A percentile compares a stretch with the other conserved stretches of the same genome.
Conservation (phyloP, 2,888 invertebrate species). For the Matsumyia berberina region DNA sequence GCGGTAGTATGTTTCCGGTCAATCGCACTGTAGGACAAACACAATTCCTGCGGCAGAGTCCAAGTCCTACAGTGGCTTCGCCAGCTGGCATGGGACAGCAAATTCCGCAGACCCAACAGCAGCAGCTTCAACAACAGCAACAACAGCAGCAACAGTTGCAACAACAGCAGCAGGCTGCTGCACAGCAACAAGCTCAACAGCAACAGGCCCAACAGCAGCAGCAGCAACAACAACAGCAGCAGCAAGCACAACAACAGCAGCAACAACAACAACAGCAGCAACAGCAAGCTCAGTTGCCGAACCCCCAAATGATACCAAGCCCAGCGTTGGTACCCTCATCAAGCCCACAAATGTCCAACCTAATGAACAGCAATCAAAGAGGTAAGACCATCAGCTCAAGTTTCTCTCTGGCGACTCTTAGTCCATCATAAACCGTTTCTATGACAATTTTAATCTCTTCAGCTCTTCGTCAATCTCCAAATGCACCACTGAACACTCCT, state of each 20-base stretch:
- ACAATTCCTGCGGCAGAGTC: conserved; percentile 92
- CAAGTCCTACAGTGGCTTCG: conserved; percentile 90
- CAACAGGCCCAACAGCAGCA: conserved; percentile 79
- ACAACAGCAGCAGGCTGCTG: conserved; percentile 79
- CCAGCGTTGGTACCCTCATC: conserved; percentile 89
- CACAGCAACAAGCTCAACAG: conserved; percentile 79
- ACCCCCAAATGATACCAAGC: conserved; percentile 88
- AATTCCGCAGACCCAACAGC: conserved; percentile 82
- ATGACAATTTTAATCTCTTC: not conserved
- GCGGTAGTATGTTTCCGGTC: conserved; percentile 85
- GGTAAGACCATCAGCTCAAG: conserved; percentile 75
- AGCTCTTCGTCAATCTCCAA: conserved; percentile 91
- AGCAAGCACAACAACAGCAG: conserved; percentile 78
- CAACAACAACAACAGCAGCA: conserved; percentile 80
- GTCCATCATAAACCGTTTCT: no score
- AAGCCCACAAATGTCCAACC: conserved; percentile 88
- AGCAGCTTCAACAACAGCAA: conserved; percentile 81
- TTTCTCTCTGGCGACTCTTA: no score
- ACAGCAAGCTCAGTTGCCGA: conserved; percentile 82
- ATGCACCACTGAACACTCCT: conserved; percentile 93
- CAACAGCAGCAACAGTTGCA: conserved; percentile 82
- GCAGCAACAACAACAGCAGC: conserved; percentile 79
- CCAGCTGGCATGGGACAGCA: conserved; percentile 87
- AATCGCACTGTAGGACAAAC: conserved; percentile 89
- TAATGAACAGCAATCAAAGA: conserved; percentile 85